A percentile compares a stretch with the other conserved stretches of the same genome.
phyloP scores from a whole-genome alignment of 2,113 vertebrate species.

The Junco hyemalis region DNA sequence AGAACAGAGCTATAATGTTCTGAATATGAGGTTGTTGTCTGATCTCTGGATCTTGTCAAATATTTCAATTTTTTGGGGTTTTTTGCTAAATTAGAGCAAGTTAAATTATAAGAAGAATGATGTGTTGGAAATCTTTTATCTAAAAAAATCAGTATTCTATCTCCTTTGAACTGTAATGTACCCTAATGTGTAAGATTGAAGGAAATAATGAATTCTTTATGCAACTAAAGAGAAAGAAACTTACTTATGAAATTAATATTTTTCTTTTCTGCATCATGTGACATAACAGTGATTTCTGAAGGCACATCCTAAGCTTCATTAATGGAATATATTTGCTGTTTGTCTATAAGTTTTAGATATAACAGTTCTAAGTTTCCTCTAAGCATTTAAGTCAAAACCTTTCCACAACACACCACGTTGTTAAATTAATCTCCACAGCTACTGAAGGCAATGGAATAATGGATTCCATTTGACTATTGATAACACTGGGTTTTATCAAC shows the following conservation, averaged over 20 bases:
- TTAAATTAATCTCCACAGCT: neutral
- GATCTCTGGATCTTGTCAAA: neutral
- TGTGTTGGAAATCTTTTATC: neutral
- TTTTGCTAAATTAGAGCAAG: neutral
- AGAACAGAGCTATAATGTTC: neutral
- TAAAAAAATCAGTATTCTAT: neutral
- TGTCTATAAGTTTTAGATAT: neutral
- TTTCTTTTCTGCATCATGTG: neutral
- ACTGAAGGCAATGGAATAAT: neutral
- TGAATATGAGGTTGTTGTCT: neutral
- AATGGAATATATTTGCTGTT: neutral
- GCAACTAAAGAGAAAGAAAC: neutral
- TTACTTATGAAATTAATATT: neutral
- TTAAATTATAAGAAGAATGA: neutral
- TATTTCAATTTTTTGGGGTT: neutral
- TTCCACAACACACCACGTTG: neutral
- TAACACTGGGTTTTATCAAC: neutral
- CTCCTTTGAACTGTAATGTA: neutral
- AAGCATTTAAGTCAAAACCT: neutral
- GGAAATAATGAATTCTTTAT: neutral
- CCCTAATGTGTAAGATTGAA: neutral
- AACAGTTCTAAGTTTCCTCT: neutral
- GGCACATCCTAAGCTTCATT: neutral
- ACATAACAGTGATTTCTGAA: neutral
- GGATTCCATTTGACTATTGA: neutral